These are phyloP conservation scores for Hippoglossus hippoglossus DNA, from an alignment of 2,797 vertebrate species.

Conservation along the genomic window DNA sequence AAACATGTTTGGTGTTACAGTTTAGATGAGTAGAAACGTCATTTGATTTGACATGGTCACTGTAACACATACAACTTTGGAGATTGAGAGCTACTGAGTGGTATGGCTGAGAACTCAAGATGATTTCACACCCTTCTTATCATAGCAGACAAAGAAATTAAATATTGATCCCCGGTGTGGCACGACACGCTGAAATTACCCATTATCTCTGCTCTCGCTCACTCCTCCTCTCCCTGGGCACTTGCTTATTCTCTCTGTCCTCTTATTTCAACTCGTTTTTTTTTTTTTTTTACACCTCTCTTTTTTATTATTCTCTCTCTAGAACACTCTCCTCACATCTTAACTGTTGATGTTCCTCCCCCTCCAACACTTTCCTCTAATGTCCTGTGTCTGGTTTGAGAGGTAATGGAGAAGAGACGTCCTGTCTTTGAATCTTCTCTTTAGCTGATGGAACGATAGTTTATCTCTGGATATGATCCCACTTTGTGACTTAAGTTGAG, in stretches of 20 bases:
- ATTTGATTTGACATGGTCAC: neutral
- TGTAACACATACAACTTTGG: conserved; percentile 38
- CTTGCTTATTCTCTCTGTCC: conserved; percentile 50
- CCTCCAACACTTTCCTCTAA: conserved; percentile 23
- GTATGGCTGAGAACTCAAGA: conserved; percentile 70
- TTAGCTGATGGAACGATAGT: conserved; percentile 32
- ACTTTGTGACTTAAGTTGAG: too few species aligned
- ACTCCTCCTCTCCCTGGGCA: conserved; percentile 34
- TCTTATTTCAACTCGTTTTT: conserved; percentile 17
- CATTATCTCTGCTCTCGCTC: conserved; percentile 55
- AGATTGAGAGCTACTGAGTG: conserved; percentile 57
- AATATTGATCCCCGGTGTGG: conserved; percentile 81
- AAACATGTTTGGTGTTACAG: neutral
- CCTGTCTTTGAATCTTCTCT: conserved; percentile 43
- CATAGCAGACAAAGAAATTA: conserved; percentile 83
- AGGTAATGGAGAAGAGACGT: conserved; percentile 16
- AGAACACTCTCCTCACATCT: too few species aligned
- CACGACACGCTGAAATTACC: conserved; percentile 69
- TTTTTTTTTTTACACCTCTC: conserved; percentile 37
- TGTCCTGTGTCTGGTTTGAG: conserved; percentile 30
- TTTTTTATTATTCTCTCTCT: conserved; percentile 1
- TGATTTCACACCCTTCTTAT: conserved; percentile 79
- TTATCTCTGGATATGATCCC: conserved; percentile 23
- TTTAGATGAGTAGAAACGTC: neutral
- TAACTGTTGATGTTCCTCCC: conserved; percentile 33